These are phyloP conservation scores for Macrotus californicus DNA, from an alignment of 2,113 vertebrate genomes.

Conservation along the genomic window DNA sequence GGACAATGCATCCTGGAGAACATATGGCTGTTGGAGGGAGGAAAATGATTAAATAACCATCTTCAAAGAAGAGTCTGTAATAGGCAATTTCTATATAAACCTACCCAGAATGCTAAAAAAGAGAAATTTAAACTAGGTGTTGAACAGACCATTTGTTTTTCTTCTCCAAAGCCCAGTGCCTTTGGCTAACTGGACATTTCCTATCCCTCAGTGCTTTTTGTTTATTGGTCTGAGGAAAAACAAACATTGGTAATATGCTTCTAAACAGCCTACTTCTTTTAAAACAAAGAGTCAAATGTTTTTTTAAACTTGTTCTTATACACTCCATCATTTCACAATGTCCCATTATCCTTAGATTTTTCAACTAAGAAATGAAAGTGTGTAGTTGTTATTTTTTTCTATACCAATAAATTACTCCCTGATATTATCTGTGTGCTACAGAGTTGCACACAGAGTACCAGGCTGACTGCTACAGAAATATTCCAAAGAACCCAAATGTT, in stretches of 20 bases:
- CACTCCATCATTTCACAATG: not conserved
- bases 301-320: not conserved
- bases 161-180: not conserved
- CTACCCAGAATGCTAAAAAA: slow-evolving; percentile 28
- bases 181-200: not conserved
- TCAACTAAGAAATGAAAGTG: not conserved
- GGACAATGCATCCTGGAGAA: slow-evolving; percentile 67
- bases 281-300: not conserved
- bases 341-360: not conserved
- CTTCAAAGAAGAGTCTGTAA: slow-evolving; percentile 64
- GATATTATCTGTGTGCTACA: not conserved
- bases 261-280: not conserved
- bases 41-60: slow-evolving; percentile 57
- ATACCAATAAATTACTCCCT: not conserved
- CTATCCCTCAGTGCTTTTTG: not conserved
- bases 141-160: slow-evolving; percentile 23
- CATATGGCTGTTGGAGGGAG: slow-evolving; percentile 57
- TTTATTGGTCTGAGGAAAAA: not conserved
- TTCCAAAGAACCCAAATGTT: not conserved
- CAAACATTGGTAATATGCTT: not conserved
- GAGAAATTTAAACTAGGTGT: slow-evolving; percentile 31
- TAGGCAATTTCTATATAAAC: slow-evolving; percentile 57
- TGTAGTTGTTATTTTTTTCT: not conserved
- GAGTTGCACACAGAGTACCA: not conserved
- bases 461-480: not conserved